Evolutionary conservation across 2,888 invertebrate species (phyloP), one percentile per base, ranked within the genome.

Genomic region (Drosophila infuscata): DNA sequence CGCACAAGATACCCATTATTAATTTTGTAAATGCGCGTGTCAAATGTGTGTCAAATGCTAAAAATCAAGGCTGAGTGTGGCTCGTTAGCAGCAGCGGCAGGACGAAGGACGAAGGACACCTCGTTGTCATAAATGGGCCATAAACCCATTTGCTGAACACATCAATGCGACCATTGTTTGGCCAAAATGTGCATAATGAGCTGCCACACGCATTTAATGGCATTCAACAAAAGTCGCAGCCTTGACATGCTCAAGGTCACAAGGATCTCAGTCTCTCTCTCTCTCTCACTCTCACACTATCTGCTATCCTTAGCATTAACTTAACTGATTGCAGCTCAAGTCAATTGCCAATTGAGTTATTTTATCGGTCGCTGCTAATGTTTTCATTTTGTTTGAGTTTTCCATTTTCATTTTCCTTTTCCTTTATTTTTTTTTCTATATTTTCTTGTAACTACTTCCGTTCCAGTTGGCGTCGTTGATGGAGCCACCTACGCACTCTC

Each of bases 181-280:
- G 57, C 88, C 72, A 78, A 80, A 84, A 84, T 82, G 88, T 78
- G 69, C 74, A 91, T 90, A 89, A 91, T 91, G 83, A 82, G 90
- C 81, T 92, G 92, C 92, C 91, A 92, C 91, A 91, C 92, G 89
- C 92, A 92, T 91, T 88, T 92, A 91, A 92, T 92, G 86, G 76
- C 62, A 25, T 52, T 36, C 56, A 52, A 30, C 30, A 32, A 30
- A 11, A 41, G 66, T 53, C 58, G 46, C 57, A 71, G 71, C 90
- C 90, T 85, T 89, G 85, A 82, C 71, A 68, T 64, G 30, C 25
- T n/a, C 71, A 84, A 76, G 79, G 79, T 66, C 70, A 52, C 48
- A 60, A 59, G 52, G 49, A 70, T 60, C 65, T 48, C 6, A 30
- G 9, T 3, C 11, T 29, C 36, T 6, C 15, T 2, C 6, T 6